These are phyloP conservation scores for Drosophila dunni DNA, from an alignment of 1,140 invertebrate species.

Conservation along the genomic window DNA sequence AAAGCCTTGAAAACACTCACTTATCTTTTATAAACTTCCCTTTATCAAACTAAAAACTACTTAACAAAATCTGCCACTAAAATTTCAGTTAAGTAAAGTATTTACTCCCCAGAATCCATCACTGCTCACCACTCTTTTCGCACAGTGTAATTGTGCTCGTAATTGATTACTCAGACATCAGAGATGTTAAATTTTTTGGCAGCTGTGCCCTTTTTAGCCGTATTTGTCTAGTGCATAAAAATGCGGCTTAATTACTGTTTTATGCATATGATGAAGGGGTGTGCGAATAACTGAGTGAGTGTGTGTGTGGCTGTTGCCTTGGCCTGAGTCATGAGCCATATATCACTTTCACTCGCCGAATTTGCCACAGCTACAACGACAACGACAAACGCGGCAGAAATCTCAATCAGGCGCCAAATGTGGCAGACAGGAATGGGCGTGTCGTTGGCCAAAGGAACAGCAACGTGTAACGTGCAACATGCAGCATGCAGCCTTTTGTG, in stretches of 20 bases:
- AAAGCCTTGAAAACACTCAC: no score
- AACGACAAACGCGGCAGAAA: constrained; percentile 56
- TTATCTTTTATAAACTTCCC: no score
- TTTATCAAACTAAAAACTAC: no score
- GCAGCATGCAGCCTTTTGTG: constrained; percentile 15
- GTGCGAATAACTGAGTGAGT: constrained; percentile 24
- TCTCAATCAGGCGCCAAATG: constrained; percentile 64
- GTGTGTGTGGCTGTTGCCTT: constrained; percentile 27
- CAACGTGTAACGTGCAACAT: constrained; percentile 32
- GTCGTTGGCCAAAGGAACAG: constrained; percentile 54
- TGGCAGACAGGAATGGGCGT: constrained; percentile 62
- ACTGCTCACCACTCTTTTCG: neutral
- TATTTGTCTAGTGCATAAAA: constrained; percentile 70
- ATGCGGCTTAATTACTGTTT: constrained; percentile 77
- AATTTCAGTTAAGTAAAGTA: neutral
- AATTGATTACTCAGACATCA: constrained; percentile 64
- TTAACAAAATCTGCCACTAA: no score
- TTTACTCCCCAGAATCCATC: constrained; percentile 17
- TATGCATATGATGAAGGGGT: constrained; percentile 78
- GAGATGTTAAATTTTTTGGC: constrained; percentile 38
- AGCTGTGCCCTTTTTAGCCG: constrained; percentile 69
- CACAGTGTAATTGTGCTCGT: constrained; percentile 37
- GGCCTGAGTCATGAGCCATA: constrained; percentile 75
- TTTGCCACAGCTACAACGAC: constrained; percentile 34
- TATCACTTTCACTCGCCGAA: constrained; percentile 78